Base-by-base conservation (phyloP, 2,888 invertebrate genomes). In the Thyatira batis region DNA sequence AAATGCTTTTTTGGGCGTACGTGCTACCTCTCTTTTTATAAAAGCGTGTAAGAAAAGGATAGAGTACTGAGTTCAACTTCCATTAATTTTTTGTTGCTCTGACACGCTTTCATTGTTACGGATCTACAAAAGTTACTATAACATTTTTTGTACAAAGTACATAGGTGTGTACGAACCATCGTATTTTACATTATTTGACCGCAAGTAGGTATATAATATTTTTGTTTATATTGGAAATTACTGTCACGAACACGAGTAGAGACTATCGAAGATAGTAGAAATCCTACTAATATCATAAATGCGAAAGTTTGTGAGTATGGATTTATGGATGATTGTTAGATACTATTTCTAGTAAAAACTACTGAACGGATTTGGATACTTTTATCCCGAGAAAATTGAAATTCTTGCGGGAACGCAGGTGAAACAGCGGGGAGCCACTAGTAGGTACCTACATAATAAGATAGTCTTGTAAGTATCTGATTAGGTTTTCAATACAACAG, bases 21-120 rank as follows among this genome's bases (percentile, higher is more conserved):
- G 45, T 25, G 50, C 54, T 56, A 53, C 61, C 52, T 84, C 80
- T 78, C 78, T 70, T 60, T 79, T 67, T 52, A 52, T 54, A 65
- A 49, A 50, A 61, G 56, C 44, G 56, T 23, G 58, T 57, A 59
- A 48, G 76, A 84, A 63, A 65, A 69, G 69, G 82, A 83, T 60
- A 58, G 78, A 65, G 52, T 51, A 61, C 63, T 62, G 66, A 73
- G 72, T 76, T 78, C 72, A 71, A 78, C 73, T 76, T 82, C 81
- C 79, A 85, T 86, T 84, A 82, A 69, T 71, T 84, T 86, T 86
- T 85, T 85, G 73, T 82, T 71, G 68, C 61, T 72, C 59, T 64
- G 75, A 74, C 76, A 81, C 78, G 73, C 73, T 72, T 70, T 73
- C 68, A 56, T 68, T 68, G 67, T 65, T 61, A 60, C 56, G 60